Base-by-base conservation (phyloP, 2,797 vertebrate genomes). In the Lepilemur ruficaudatus region DNA sequence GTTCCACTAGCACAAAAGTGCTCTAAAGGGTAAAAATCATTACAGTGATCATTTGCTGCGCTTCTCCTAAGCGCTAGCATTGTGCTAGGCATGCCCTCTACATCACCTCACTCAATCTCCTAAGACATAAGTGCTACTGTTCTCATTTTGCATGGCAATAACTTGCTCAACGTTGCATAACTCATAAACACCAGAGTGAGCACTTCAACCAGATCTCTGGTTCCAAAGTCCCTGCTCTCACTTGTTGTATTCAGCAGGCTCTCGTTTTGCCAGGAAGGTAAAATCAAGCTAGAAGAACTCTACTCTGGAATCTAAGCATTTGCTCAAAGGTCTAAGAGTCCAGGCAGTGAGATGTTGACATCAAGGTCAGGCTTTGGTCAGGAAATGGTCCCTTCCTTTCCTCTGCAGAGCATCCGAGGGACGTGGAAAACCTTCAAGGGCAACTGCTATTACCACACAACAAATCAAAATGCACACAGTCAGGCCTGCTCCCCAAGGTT, bases 211-310 rank as follows among this genome's bases (percentile, higher is more conserved):
- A 48, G 6, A 55, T 75, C 70, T 80, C 95, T 18, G 1, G n/a
- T 81, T 93, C 82, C 94, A 63, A 85, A 94, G 95, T 88, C 94
- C 61, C 80, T 9, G 61, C 73, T 93, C 52, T 91, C 57, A 1
- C 55, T 72, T 7, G 4, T 41, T 72, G 10, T 10, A 9, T 61
- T 80, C 48, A 15, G 35, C 23, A 52, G 32, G 4, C 35, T 76
- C 25, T 65, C 63, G 38, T 55, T 79, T 72, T 41, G 5, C 6
- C 52, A 28, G n/a, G 5, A 35, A 83, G 63, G 30, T 35, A 52
- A 78, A 38, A 48, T 48, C 78, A 79, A 72, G 15, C 25, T 22
- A 38, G 83, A 55, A 7, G 38, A 72, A 43, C 46, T 28, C 48
- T 50, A 11, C 32, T 30, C 2, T 46, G 32, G 55, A 22, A 46